Evolutionary conservation across 2,113 vertebrate species (phyloP), one percentile per base, ranked within the genome.

Genomic region (Chaetorhynchus papuensis): DNA sequence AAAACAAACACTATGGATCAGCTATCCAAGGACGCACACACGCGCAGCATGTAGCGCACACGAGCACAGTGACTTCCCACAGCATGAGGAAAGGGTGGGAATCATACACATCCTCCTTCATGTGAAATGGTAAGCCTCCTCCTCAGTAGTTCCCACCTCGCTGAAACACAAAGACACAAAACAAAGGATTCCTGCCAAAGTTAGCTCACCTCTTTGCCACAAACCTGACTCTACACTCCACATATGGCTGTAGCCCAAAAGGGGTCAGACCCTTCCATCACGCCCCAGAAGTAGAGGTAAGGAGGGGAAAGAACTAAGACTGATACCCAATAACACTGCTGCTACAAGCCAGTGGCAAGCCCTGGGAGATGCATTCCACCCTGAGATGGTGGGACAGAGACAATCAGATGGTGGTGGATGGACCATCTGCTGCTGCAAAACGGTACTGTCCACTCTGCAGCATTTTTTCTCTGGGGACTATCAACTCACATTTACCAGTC

Each of bases 1-100:
- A 54, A 84, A 78, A 11, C 59, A 84, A 83, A 23, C 59, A 39
- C 54, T 12, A 27, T 1, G 1, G 17, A 65, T 59, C 78, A 71
- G 35, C 74, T 22, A 16, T 53, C 60, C 17, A 7, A 28, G 77
- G 77, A 77, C 1, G 4, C 5, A 26, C 41, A 45, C 14, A 11
- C 1, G 0, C 2, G 13, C 3, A 3, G 65, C 12, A 0, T 7
- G 9, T 23, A 7, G 19, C 2, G 4, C 84, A 52, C 27, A 4
- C 5, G 1, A 30, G 27, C 37, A 54, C 2, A 9, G 18, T 5
- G 37, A 50, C 71, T 63, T 56, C 26, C n/a, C 0, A 0, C 16
- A 6, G 35, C 10, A 1, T 2, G 1, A 8, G 42, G 24, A 45
- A 10, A 22, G 37, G 21, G 22, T 31, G 68, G 50, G 37, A 20